These are phyloP conservation scores for Platycheirus rosarum DNA, from an alignment of 2,888 invertebrate species.

Conservation along the genomic window DNA sequence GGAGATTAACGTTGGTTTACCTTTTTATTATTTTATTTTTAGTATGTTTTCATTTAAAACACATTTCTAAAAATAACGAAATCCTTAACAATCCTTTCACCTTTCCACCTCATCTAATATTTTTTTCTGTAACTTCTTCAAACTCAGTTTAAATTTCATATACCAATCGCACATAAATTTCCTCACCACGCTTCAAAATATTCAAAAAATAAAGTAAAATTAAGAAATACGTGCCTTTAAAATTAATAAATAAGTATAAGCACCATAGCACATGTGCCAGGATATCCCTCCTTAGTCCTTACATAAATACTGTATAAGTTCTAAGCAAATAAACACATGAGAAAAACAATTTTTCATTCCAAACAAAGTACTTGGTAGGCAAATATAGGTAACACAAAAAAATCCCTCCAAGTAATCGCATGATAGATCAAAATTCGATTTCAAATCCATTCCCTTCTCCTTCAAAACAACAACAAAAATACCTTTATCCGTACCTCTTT, in stretches of 20 bases:
- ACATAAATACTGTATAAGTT: constrained; percentile 28
- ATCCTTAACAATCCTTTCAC: too few species aligned
- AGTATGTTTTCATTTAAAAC: too few species aligned
- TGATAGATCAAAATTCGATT: constrained; percentile 69
- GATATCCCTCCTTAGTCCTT: constrained; percentile 17
- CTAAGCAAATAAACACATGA: constrained; percentile 54
- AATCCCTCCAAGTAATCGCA: constrained; percentile 22
- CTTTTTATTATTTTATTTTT: too few species aligned
- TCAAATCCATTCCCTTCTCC: constrained; percentile 12
- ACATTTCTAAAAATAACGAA: too few species aligned
- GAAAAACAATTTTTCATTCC: background rate
- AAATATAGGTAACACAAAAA: constrained; percentile 10
- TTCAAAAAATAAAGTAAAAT: background rate
- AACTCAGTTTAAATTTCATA: too few species aligned
- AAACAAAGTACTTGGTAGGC: background rate
- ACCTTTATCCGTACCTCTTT: constrained; percentile 26
- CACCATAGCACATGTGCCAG: constrained; percentile 37
- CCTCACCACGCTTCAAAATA: too few species aligned
- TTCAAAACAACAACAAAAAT: background rate
- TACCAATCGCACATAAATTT: too few species aligned
- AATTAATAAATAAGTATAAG: background rate
- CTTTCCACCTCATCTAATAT: too few species aligned
- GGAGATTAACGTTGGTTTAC: too few species aligned
- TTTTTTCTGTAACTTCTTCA: too few species aligned
- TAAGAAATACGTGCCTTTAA: constrained; percentile 23